Base-by-base conservation (phyloP, 1,140 invertebrate species). In the Catajapyx aquilonaris region DNA sequence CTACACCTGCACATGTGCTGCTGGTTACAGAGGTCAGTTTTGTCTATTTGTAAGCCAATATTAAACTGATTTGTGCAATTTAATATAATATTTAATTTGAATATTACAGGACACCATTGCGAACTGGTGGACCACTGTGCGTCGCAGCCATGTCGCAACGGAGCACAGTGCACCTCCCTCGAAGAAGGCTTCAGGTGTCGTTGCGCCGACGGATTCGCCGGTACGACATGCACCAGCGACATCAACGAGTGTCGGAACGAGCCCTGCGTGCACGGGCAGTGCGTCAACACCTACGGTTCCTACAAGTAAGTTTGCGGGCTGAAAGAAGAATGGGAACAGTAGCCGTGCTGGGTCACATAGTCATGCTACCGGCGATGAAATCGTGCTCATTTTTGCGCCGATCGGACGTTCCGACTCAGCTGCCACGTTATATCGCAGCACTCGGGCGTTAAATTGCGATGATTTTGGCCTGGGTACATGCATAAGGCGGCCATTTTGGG, bases 281-380 rank as follows among this genome's bases (percentile, higher is more conserved):
- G 85, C 54, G 68, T 71, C 49, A 88, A 90, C 56, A 85, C 79
- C 36, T 80, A 84, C 51, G 85, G 85, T 46, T 84, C 78, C 31
- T 88, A 88, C 61, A 78, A 79, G 71, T 84, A 66, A 80, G 74
- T 71, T n/a, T n/a, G n/a, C n/a, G n/a, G n/a, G n/a, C n/a, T n/a
- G n/a, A n/a, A n/a, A n/a, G n/a, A n/a, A n/a, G n/a, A n/a, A n/a
- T n/a, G n/a, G n/a, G n/a, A n/a, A n/a, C n/a, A n/a, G n/a, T n/a
- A n/a, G n/a, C n/a, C n/a, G n/a, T n/a, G n/a, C n/a, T n/a, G n/a
- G n/a, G n/a, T n/a, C n/a, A n/a, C n/a, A n/a, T n/a, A n/a, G n/a
- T n/a, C n/a, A n/a, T n/a, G n/a, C n/a, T n/a, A n/a, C n/a, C n/a
- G n/a, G n/a, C n/a, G n/a, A n/a, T n/a, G n/a, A n/a, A n/a, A n/a